Evolutionary conservation across 1,140 invertebrate genomes (phyloP).

Genomic region (Drosophila rufa): DNA sequence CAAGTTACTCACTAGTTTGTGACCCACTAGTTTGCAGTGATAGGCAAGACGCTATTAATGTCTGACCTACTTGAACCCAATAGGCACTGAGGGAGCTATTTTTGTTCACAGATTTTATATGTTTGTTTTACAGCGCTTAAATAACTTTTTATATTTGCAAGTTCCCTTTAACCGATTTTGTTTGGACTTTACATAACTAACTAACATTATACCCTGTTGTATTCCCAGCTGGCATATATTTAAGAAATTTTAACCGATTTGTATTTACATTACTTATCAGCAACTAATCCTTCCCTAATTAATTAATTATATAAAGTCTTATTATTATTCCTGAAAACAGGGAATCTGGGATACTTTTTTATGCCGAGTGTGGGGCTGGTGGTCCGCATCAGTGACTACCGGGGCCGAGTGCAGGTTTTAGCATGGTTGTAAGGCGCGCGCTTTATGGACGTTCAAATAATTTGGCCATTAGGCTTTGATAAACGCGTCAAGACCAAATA

Average conservation of each 20-base stretch:
- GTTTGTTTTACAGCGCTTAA: neutral
- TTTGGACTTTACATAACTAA: too few species aligned
- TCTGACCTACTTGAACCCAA: neutral
- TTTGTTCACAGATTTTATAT: neutral
- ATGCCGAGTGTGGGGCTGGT: slow-evolving; percentile 2
- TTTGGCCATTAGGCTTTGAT: slow-evolving; percentile 63
- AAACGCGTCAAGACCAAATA: slow-evolving; percentile 49
- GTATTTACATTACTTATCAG: too few species aligned
- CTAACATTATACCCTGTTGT: too few species aligned
- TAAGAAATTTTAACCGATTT: too few species aligned
- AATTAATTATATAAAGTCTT: too few species aligned
- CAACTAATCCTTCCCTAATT: too few species aligned
- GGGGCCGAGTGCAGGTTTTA: slow-evolving; percentile 61
- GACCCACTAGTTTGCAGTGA: too few species aligned
- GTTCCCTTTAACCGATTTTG: neutral
- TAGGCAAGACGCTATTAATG: too few species aligned
- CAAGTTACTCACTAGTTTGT: too few species aligned
- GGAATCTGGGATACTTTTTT: neutral
- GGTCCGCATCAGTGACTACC: slow-evolving; percentile 57
- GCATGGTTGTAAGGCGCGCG: slow-evolving; percentile 58
- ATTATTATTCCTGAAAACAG: neutral
- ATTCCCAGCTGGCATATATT: too few species aligned
- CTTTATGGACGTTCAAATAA: slow-evolving; percentile 55
- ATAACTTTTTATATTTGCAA: neutral
- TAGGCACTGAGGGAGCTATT: neutral